phyloP scores from a whole-genome alignment of 1,140 invertebrate genomes.

The Ridgeia piscesae region DNA sequence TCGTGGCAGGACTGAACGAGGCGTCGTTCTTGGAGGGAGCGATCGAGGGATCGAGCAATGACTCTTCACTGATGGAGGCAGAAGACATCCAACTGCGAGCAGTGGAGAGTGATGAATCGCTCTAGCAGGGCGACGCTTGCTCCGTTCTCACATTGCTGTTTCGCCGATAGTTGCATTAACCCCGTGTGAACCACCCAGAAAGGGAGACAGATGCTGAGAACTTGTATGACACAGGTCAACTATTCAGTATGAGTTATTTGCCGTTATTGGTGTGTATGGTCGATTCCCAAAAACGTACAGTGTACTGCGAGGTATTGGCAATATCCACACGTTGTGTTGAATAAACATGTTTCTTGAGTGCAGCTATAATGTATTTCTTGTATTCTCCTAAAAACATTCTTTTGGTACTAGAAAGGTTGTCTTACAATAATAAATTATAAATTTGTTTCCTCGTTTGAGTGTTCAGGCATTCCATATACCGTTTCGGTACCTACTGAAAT shows the following conservation, averaged over 20 bases:
- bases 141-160: neutral
- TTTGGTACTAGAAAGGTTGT: no score
- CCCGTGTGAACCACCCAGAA: neutral
- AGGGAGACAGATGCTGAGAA: neutral
- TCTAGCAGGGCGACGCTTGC: slow-evolving; percentile 35
- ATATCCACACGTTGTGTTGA: no score
- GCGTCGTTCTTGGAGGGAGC: neutral
- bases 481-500: no score
- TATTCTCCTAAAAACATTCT: no score
- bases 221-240: neutral
- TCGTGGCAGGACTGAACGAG: neutral
- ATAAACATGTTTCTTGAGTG: no score
- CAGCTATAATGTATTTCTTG: no score
- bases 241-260: neutral
- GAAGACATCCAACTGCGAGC: slow-evolving; percentile 54
- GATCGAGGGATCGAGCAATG: slow-evolving; percentile 24
- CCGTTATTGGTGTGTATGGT: neutral
- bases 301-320: no score
- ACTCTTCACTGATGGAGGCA: slow-evolving; percentile 40
- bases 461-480: no score
- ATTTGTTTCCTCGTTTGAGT: no score
- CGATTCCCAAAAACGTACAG: no score
- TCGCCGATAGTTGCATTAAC: neutral
- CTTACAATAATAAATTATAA: no score
- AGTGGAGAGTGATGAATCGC: slow-evolving; percentile 59